Evolutionary conservation across 2,113 vertebrate species (phyloP).

Genomic region (Rutilus rutilus): DNA sequence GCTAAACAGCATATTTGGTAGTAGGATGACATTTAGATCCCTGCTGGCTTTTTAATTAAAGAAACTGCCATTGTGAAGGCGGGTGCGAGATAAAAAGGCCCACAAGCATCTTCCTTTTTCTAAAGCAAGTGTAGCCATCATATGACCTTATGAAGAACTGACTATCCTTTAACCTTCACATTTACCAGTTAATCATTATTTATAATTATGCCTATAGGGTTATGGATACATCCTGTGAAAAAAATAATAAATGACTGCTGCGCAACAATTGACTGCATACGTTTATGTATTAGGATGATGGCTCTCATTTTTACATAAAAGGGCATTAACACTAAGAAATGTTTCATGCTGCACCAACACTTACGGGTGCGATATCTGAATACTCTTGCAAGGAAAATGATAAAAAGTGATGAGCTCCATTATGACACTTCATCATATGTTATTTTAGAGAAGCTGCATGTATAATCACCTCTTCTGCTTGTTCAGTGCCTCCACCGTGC

Average conservation of each 20-base stretch:
- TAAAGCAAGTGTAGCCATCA: background rate
- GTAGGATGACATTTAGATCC: conserved; percentile 59
- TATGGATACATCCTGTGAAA: background rate
- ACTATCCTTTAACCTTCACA: conserved; percentile 40
- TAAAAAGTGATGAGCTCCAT: conserved; percentile 6
- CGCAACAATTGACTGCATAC: background rate
- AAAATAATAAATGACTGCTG: background rate
- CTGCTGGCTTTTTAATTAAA: conserved; percentile 57
- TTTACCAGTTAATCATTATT: conserved; percentile 8
- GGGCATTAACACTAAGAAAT: background rate
- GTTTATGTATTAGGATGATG: background rate
- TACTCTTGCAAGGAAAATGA: background rate
- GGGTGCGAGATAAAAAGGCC: background rate
- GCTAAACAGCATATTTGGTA: conserved; percentile 58
- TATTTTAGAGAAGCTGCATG: conserved; percentile 11
- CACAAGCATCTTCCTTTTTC: background rate
- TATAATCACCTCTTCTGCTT: conserved; percentile 8
- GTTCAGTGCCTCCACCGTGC: background rate
- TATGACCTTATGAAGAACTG: background rate
- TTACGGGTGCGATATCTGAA: background rate
- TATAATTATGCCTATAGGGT: background rate
- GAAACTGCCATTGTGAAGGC: conserved; percentile 40
- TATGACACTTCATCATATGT: conserved; percentile 17
- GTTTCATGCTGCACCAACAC: background rate
- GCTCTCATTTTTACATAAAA: background rate